Conservation (phyloP, 2,113 vertebrate species). For the Corythaeola cristata region DNA sequence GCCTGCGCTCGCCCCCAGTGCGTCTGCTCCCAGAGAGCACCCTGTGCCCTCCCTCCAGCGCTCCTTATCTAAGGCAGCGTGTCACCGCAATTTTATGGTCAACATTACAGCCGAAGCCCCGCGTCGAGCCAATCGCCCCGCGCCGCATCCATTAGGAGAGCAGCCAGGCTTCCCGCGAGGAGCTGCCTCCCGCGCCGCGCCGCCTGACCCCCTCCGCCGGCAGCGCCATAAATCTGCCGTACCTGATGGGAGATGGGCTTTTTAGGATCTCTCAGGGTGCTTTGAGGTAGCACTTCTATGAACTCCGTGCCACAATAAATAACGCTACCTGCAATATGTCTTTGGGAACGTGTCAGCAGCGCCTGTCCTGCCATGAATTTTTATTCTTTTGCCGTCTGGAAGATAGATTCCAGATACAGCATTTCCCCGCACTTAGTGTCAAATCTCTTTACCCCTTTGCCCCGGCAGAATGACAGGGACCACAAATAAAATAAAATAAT, state of each 20-base stretch:
- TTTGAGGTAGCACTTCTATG: conserved; percentile 83
- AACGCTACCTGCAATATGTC: conserved; percentile 87
- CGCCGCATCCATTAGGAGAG: conserved; percentile 56
- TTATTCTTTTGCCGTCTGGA: conserved; percentile 82
- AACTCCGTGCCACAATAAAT: conserved; percentile 86
- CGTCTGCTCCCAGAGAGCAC: neutral
- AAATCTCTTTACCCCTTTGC: conserved; percentile 85
- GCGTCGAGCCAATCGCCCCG: conserved; percentile 64
- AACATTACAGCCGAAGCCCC: conserved; percentile 70
- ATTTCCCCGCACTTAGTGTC: conserved; percentile 81
- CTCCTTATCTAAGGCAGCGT: conserved; percentile 70
- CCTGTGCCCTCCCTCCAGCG: conserved; percentile 59
- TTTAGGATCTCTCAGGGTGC: conserved; percentile 87
- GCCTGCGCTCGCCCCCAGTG: conserved; percentile 1
- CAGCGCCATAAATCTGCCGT: conserved; percentile 81
- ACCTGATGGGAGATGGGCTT: conserved; percentile 87
- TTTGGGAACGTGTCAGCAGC: conserved; percentile 81
- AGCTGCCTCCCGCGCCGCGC: conserved; percentile 41
- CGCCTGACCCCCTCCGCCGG: conserved; percentile 72
- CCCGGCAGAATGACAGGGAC: conserved; percentile 79
- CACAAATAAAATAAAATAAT: conserved; percentile 81
- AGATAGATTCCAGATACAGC: conserved; percentile 85
- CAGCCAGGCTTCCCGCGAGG: conserved; percentile 68
- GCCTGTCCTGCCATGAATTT: conserved; percentile 84
- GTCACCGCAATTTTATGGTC: conserved; percentile 74